Base-by-base conservation (phyloP, 1,140 invertebrate species). In the Cyrtorhinus lividipennis region DNA sequence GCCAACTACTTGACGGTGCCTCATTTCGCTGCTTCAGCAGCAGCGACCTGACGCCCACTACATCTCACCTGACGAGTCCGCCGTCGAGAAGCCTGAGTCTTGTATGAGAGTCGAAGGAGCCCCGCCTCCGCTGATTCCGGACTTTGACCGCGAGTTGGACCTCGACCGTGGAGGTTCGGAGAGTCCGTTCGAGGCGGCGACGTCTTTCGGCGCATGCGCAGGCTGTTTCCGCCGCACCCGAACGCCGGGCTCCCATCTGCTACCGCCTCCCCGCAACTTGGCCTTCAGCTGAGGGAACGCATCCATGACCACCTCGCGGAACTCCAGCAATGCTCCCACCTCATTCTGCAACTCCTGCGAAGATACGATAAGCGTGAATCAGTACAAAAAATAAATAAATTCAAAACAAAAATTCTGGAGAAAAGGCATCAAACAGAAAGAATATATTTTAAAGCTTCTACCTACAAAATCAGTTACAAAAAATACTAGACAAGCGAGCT, bases 261-360 rank as follows among this genome's bases (percentile, higher is more conserved):
- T 57, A 56, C 62, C 24, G 62, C 24, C 30, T 48, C 65, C 48
- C 59, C 78, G 77, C 83, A 89, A 83, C 78, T 90, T 89, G 69
- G 82, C 83, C 71, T 87, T 82, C 70, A 91, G 81, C 78, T 90
- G 88, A 67, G 89, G 89, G 77, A 91, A 90, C 66, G 88, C 87
- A 80, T 90, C 87, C 80, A 91, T 88, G 78, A 92, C 88, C 79
- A 90, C 80, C 76, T 90, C 87, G 76, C 88, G 84, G 73, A 92
- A 92, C 75, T 90, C 88, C 73, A 91, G 81, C 64, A 92, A 74
- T 65, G 87, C 87, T 56, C 87, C 87, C 75, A 92, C 88, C 77
- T 91, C 88, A 86, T 90, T 86, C 82, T 91, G 88, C 71, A 91
- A 78, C 78, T 91, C 88, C 80, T 85, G 78, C 22, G 24, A 53